Conservation (phyloP, 2,113 vertebrate genomes). For the Alouatta palliata region DNA sequence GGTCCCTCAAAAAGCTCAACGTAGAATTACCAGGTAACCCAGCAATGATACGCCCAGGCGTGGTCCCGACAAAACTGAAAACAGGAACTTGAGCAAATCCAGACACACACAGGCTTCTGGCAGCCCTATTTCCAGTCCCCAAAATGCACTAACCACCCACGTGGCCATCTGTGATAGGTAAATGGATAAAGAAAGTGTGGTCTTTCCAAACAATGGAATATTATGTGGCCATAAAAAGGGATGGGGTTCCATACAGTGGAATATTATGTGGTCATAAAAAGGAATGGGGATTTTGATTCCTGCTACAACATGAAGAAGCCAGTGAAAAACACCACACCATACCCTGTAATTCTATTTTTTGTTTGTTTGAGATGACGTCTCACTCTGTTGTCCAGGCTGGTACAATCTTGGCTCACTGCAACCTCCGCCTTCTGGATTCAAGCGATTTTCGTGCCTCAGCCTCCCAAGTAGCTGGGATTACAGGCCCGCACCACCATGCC, state of each 20-base stretch:
- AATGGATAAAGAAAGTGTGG: rapidly evolving
- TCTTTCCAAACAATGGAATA: background rate
- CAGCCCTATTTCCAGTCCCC: rapidly evolving
- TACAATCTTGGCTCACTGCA: too few relatives aligned
- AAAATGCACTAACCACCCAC: rapidly evolving
- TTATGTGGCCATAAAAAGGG: background rate
- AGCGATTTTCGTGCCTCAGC: too few relatives aligned
- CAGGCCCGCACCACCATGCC: too few relatives aligned
- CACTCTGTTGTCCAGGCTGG: too few relatives aligned
- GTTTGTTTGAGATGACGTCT: too few relatives aligned
- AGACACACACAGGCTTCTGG: background rate
- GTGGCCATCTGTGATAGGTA: rapidly evolving
- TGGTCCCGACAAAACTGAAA: background rate
- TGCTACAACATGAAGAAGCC: rapidly evolving
- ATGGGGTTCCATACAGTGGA: background rate
- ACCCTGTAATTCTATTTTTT: too few relatives aligned
- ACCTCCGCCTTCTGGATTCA: too few relatives aligned
- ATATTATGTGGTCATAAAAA: background rate
- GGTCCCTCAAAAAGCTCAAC: background rate
- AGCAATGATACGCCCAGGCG: background rate
- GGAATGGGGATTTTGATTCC: too few relatives aligned
- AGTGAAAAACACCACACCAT: background rate
- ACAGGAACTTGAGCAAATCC: too few relatives aligned
- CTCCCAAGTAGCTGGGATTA: too few relatives aligned
- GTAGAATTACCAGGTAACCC: rapidly evolving